Evolutionary conservation across 1,140 invertebrate genomes (phyloP), one percentile per base, ranked within the genome.

Genomic region (Argopecten irradians): DNA sequence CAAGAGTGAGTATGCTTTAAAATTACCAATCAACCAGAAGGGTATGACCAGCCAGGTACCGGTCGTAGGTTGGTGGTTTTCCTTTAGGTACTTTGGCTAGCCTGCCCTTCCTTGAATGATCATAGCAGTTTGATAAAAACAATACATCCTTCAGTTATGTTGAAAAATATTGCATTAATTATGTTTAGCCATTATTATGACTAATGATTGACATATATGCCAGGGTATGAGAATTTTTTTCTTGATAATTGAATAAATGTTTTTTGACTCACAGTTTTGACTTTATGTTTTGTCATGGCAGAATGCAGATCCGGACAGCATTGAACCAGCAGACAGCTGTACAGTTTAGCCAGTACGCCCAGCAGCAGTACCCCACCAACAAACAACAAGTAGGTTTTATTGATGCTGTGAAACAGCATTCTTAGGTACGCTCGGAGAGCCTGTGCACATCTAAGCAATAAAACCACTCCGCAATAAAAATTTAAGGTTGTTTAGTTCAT

Each of bases 351-450:
- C 97, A 97, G 84, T 99, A 99, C 95, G 98, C 99, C 0, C 97
- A 99, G 92, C 98, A 99, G 94, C 99, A 99, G 94, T 99, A 97
- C 95, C 99, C 99, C 14, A 98, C 97, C 19, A 97, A 98, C 96
- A 97, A 97, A 13, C 98, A 99, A 92, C 98, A 97, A 96, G 97
- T 97, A 93, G 92, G 92, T 91, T 34, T 41, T 83, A 35, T 28
- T 71, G n/a, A n/a, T n/a, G n/a, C n/a, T n/a, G n/a, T n/a, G n/a
- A n/a, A n/a, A n/a, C n/a, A n/a, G n/a, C n/a, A n/a, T n/a, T n/a
- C n/a, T n/a, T n/a, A n/a, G n/a, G n/a, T n/a, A n/a, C n/a, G n/a
- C n/a, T n/a, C 2, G 43, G 43, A 55, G 43, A 19, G 43, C n/a
- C n/a, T n/a, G n/a, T n/a, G n/a, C n/a, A n/a, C n/a, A n/a, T n/a